Evolutionary conservation across 2,113 vertebrate species (phyloP).

Genomic region (Daphoenositta chrysoptera): DNA sequence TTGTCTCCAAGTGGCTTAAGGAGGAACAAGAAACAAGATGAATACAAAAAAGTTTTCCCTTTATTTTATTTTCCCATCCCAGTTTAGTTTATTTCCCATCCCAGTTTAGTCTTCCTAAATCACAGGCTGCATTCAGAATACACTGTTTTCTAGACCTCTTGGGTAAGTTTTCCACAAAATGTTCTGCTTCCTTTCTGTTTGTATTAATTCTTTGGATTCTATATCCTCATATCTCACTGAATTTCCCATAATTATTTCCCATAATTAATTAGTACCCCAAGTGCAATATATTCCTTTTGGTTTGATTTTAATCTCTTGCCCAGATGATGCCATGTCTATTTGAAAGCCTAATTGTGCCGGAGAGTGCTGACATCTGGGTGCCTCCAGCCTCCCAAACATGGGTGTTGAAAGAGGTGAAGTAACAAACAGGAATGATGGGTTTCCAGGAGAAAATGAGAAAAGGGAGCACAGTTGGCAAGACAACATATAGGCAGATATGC

Average conservation of each 20-base stretch:
- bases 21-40: not conserved
- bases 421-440: not conserved
- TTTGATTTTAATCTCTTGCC: not conserved
- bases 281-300: not conserved
- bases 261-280: not conserved
- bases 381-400: not conserved
- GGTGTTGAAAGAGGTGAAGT: not conserved
- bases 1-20: not conserved
- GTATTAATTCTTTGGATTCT: not conserved
- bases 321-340: not conserved
- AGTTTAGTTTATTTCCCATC: too few species aligned
- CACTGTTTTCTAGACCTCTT: not conserved
- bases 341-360: rapidly evolving
- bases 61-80: not conserved
- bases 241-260: not conserved
- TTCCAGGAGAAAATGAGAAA: not conserved
- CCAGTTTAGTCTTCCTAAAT: not conserved
- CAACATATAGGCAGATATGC: not conserved
- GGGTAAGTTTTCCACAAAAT: not conserved
- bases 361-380: not conserved
- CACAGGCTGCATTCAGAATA: not conserved
- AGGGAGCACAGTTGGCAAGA: not conserved
- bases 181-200: not conserved
- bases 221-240: not conserved
- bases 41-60: not conserved